Base-by-base conservation (phyloP, 2,888 invertebrate genomes). In the Eulithis testata region DNA sequence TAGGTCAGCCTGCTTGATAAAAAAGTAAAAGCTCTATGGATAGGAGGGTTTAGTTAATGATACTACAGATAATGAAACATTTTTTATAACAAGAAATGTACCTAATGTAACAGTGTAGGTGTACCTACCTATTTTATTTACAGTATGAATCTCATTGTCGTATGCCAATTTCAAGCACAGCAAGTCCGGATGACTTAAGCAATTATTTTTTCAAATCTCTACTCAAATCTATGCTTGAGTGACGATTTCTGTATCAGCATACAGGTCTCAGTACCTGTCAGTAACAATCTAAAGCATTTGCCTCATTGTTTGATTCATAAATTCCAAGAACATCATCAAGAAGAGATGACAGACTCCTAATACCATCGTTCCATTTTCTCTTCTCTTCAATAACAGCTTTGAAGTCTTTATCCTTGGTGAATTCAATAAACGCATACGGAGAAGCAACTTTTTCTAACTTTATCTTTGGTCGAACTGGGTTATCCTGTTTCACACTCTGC, bases 201-300 rank as follows among this genome's bases (percentile, higher is more conserved):
- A 21, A 21, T 21, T 21, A 1, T 21, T 1, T 21, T 21, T 21
- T 1, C 21, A 21, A 21, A 21, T 21, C 21, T 21, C 21, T 21
- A 21, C 21, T 21, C 21, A 21, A 21, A 21, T 21, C 21, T 21
- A 21, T 21, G 21, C 21, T 21, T 21, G 21, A 21, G 21, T 21
- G 21, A 21, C 21, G 21, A 21, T 21, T 21, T 21, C 21, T 21
- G 21, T 2, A 21, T 21, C 21, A 2, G 21, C 21, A 21, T 21
- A 21, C 21, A 2, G 21, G 21, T 2, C 21, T 21, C 21, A 40
- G 14, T 47, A 14, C 14, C 8, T 47, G 11, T 83, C 83, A 96
- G 78, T 96, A 96, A 87, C 96, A 96, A 89, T 96, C 96, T 91
- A 96, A 94, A 37, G 92, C 89, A 76, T 96, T 96, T 0, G 94